Evolutionary conservation across 1,140 invertebrate genomes (phyloP).

Genomic region (Cydia pomonella): DNA sequence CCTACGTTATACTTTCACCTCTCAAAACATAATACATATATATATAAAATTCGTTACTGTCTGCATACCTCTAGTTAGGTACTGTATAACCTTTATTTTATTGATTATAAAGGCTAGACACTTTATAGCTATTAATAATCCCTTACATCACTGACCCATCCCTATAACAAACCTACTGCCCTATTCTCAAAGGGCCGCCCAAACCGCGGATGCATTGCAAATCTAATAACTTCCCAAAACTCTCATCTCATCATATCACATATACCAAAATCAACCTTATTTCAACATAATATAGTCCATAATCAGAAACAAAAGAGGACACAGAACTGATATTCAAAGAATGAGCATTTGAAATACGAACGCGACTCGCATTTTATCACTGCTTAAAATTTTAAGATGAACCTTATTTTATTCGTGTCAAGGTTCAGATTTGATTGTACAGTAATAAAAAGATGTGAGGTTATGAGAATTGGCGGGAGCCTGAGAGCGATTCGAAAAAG

Average conservation of each 20-base stretch:
- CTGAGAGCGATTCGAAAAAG: conserved; percentile 5
- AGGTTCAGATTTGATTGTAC: not conserved
- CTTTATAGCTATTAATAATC: not conserved
- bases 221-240: not conserved
- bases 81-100: no score
- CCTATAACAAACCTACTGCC: conserved; percentile 10
- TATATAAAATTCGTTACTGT: no score
- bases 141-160: not conserved
- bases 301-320: not conserved
- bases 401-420: not conserved
- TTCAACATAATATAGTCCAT: not conserved
- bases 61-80: no score
- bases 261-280: not conserved
- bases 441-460: not conserved
- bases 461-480: conserved; percentile 1
- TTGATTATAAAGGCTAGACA: no score
- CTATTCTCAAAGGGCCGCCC: not conserved
- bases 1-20: no score
- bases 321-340: not conserved
- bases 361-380: not conserved
- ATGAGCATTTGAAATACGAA: not conserved
- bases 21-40: no score
- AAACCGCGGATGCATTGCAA: conserved; percentile 10
- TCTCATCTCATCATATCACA: not conserved
- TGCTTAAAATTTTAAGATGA: not conserved